Percentiles rank a stretch among this genome's conserved stretches.
Conservation (phyloP, 2,113 vertebrate genomes). For the Aldabrachelys gigantea region DNA sequence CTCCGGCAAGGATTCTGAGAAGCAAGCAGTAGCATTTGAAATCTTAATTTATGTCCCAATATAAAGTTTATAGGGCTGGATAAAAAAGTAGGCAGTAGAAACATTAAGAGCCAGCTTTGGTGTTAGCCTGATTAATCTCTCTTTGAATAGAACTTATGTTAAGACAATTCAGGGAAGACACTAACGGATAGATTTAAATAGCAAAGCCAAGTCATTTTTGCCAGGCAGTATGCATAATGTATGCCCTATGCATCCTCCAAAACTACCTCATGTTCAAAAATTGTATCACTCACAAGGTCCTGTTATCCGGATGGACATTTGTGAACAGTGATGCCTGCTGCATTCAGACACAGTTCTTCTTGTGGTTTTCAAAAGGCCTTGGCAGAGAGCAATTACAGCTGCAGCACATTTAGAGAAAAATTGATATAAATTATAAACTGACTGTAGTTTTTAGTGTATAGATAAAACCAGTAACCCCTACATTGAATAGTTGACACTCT, state of each 20-base stretch:
- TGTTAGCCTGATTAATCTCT: constrained; percentile 70
- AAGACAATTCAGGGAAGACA: constrained; percentile 34
- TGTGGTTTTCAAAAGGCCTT: neutral
- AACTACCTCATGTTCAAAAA: constrained; percentile 25
- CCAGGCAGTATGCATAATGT: neutral
- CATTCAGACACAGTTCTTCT: neutral
- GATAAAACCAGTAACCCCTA: neutral
- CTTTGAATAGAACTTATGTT: constrained; percentile 59
- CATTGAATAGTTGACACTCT: neutral
- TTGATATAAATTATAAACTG: neutral
- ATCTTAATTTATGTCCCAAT: constrained; percentile 76
- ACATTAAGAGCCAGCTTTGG: constrained; percentile 55
- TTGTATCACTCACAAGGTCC: neutral
- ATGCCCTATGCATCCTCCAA: constrained; percentile 12
- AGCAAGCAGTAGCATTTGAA: constrained; percentile 73
- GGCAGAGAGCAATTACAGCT: constrained; percentile 13
- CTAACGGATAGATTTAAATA: constrained; percentile 29
- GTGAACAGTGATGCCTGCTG: neutral
- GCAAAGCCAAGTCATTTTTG: constrained; percentile 37
- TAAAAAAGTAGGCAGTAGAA: constrained; percentile 70
- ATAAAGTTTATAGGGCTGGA: constrained; percentile 70
- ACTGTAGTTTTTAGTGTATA: neutral
- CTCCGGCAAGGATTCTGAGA: constrained; percentile 63
- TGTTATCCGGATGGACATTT: neutral
- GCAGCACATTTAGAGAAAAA: neutral